Percentiles rank a stretch among this genome's conserved stretches.
phyloP scores from a whole-genome alignment of 2,113 vertebrate species.

The Petrocephalus zakoni region DNA sequence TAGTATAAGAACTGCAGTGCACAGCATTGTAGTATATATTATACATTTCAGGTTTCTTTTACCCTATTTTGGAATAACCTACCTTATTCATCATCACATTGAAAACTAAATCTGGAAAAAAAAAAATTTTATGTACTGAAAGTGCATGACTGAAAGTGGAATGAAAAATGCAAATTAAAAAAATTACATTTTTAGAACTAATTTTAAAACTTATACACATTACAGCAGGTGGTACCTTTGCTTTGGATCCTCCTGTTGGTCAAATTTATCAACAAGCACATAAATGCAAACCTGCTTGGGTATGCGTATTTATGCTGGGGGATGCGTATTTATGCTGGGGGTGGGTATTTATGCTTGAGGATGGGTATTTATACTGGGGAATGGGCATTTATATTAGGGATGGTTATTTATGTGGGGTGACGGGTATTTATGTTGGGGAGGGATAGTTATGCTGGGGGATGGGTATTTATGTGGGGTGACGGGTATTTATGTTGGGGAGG shows the following conservation, averaged over 20 bases:
- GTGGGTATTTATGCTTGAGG: too few species aligned
- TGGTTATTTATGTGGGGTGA: too few species aligned
- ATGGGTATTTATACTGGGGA: too few species aligned
- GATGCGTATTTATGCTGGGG: too few species aligned
- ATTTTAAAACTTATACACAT: not conserved
- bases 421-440: too few species aligned
- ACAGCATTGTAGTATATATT: not conserved
- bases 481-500: too few species aligned
- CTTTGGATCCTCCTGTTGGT: not conserved
- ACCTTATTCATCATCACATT: not conserved
- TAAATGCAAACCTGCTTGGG: not conserved
- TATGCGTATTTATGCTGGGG: too few species aligned
- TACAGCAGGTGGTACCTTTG: not conserved
- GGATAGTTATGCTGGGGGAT: conserved; percentile 12
- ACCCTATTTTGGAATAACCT: not conserved
- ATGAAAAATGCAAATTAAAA: not conserved
- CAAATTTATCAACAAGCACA: not conserved
- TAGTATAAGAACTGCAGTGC: not conserved
- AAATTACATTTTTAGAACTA: not conserved
- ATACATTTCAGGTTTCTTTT: not conserved
- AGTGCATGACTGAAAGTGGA: not conserved
- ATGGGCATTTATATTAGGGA: too few species aligned
- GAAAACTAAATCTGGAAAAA: not conserved
- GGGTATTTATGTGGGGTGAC: conserved; percentile 37
- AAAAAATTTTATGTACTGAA: not conserved